Base-by-base conservation (phyloP, 2,797 vertebrate species). In the Micropoecilia bifurca region DNA sequence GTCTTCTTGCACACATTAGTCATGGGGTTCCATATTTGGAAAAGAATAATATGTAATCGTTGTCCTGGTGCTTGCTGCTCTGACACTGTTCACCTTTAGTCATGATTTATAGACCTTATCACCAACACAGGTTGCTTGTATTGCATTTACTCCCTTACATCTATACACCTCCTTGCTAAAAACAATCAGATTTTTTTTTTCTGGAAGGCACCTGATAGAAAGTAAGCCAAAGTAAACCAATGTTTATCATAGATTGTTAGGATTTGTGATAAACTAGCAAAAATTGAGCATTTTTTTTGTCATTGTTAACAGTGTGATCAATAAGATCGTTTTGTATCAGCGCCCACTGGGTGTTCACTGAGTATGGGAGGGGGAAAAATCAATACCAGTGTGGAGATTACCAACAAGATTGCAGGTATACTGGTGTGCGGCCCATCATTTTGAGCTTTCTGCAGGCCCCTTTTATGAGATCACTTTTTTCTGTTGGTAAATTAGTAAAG, bases 371-470 rank as follows among this genome's bases (percentile, higher is more conserved):
- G 78, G 53, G 25, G 20, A 1, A 83, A 86, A 85, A 91, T 94
- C 84, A 2, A 92, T 92, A 81, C 18, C 84, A 92, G 90, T 89
- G 90, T 84, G 82, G 81, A 88, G 85, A 92, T 91, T 88, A 93
- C 93, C 85, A 85, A 82, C 76, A 75, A 84, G 85, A 91, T 88
- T 90, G 73, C 81, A 84, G 80, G 82, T 85, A 84, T 82, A 80
- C 81, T 84, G 73, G 83, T 33, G 74, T 78, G 83, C 78, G 63
- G 71, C 85, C 48, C 81, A 81, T 88, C 77, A 78, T 81, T 85
- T 88, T 0, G 80, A 85, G 80, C 79, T 63, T 76, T 84, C 84
- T 72, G 74, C 81, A 43, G 76, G 74, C 80, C 41, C 39, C n/a
- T 92, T 93, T 82, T 9, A 85, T 83, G 59, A 30, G 76, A 87